A percentile compares a stretch with the other conserved stretches of the same genome.
These are phyloP conservation scores for Chaetodon trifasciatus DNA, from an alignment of 2,797 vertebrate genomes.

Conservation along the genomic window DNA sequence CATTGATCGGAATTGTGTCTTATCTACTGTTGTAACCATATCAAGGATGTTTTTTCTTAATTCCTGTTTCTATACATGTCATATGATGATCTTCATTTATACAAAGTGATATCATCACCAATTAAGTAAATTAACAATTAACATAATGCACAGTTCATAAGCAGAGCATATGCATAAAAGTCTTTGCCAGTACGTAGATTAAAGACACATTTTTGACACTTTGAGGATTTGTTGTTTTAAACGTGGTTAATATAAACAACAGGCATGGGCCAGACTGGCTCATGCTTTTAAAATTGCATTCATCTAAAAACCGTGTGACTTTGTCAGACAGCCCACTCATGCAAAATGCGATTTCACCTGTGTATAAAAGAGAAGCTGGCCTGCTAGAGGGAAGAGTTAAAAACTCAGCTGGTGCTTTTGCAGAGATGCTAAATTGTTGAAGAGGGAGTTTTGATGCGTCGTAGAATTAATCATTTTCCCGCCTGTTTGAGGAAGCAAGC, in stretches of 20 bases:
- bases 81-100: no score
- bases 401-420: not conserved
- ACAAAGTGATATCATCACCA: no score
- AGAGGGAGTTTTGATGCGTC: not conserved
- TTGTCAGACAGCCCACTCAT: not conserved
- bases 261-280: not conserved
- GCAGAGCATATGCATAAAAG: not conserved
- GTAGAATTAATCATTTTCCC: not conserved
- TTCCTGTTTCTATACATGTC: not conserved
- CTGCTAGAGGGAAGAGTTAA: no score
- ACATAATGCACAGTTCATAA: no score
- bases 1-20: not conserved
- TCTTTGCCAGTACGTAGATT: not conserved
- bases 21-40: not conserved
- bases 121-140: no score
- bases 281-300: constrained; percentile 3
- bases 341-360: not conserved
- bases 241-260: constrained; percentile 1
- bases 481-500: not conserved
- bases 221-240: not conserved
- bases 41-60: not conserved
- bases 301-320: constrained; percentile 4
- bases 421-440: not conserved
- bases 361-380: not conserved
- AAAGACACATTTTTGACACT: not conserved